Evolutionary conservation across 2,113 vertebrate genomes (phyloP).

Genomic region (Boleophthalmus pectinirostris): DNA sequence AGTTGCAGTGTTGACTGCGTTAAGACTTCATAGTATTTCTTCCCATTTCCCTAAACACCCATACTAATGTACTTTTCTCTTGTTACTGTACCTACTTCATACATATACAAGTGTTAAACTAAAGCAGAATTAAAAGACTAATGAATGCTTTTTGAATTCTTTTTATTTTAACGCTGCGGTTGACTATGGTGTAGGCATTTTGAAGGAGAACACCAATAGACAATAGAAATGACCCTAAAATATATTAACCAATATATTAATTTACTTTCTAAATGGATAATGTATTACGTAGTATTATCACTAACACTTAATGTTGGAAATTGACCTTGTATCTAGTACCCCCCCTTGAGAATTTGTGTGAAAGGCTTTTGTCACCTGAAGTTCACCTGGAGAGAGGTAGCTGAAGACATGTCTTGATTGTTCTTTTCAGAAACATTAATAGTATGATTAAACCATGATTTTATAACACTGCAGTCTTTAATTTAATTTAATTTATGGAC

Average conservation of each 20-base stretch:
- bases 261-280: background rate
- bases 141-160: background rate
- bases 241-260: background rate
- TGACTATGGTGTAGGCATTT: background rate
- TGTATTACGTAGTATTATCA: background rate
- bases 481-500: constrained; percentile 34
- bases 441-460: constrained; percentile 67
- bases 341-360: background rate
- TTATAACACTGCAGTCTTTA: constrained; percentile 55
- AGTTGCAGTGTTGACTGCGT: constrained; percentile 61
- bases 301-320: background rate
- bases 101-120: constrained; percentile 17
- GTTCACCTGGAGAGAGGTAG: no score
- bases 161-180: background rate
- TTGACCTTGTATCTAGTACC: background rate
- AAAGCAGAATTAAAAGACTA: constrained; percentile 31
- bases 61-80: constrained; percentile 61
- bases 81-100: constrained; percentile 37
- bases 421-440: constrained; percentile 29
- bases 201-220: background rate
- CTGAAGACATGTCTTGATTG: background rate
- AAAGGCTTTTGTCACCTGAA: background rate
- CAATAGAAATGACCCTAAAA: background rate
- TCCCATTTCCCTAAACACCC: constrained; percentile 56
- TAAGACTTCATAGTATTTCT: constrained; percentile 69